Conservation (phyloP, 2,888 invertebrate species). For the Shargacucullia verbasci region DNA sequence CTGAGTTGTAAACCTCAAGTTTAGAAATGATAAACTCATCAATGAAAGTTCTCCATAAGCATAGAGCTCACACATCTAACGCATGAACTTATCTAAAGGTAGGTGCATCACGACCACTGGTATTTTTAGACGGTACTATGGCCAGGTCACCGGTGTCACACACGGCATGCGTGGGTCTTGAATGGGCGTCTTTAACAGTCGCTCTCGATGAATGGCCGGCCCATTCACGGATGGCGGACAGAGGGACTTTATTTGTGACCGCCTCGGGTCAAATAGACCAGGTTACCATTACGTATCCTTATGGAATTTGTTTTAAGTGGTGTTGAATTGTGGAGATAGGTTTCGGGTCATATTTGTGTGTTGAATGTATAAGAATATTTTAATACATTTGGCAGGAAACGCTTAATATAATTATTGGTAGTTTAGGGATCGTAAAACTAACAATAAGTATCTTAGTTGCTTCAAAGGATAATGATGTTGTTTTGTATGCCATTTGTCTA, state of each 20-base stretch:
- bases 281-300: slow-evolving; percentile 45
- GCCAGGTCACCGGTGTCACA: slow-evolving; percentile 56
- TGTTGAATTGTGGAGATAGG: slow-evolving; percentile 2
- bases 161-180: slow-evolving; percentile 70
- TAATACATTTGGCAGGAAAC: slow-evolving; percentile 16
- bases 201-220: slow-evolving; percentile 65
- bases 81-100: slow-evolving; percentile 36
- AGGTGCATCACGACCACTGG: slow-evolving; percentile 45
- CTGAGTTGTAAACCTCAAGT: too few relatives aligned
- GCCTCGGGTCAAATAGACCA: slow-evolving; percentile 54
- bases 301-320: slow-evolving; percentile 35
- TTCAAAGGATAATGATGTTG: slow-evolving; percentile 16
- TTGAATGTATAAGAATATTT: not conserved
- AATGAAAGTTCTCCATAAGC: slow-evolving; percentile 21
- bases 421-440: slow-evolving; percentile 5
- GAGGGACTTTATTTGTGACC: slow-evolving; percentile 59
- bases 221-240: slow-evolving; percentile 62
- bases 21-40: slow-evolving; percentile 15
- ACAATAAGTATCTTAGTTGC: not conserved
- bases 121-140: slow-evolving; percentile 58
- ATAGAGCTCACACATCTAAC: slow-evolving; percentile 16
- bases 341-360: slow-evolving; percentile 8
- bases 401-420: slow-evolving; percentile 19
- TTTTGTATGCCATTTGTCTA: slow-evolving; percentile 18
- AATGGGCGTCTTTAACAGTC: slow-evolving; percentile 67